Evolutionary conservation across 2,888 invertebrate genomes (phyloP).

Genomic region (Ichneumoninae sp.): DNA sequence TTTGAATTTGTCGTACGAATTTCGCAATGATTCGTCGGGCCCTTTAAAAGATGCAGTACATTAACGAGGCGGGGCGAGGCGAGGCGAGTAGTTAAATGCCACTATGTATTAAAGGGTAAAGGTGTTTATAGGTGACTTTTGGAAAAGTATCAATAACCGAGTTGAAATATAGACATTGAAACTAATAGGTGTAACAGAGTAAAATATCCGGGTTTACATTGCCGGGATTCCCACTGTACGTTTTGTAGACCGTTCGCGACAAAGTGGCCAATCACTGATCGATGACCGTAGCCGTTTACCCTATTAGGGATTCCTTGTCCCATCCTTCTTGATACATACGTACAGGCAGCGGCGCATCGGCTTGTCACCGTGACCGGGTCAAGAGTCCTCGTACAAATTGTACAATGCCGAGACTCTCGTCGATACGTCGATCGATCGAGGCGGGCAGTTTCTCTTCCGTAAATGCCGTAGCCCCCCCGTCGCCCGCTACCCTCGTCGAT

Average conservation of each 20-base stretch:
- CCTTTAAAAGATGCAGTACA: too few relatives aligned
- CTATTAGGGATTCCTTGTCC: conserved; percentile 23
- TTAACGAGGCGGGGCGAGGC: too few relatives aligned
- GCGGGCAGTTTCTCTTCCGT: conserved; percentile 61
- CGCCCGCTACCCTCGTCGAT: conserved; percentile 46
- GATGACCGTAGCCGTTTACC: conserved; percentile 15
- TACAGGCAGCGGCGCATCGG: conserved; percentile 21
- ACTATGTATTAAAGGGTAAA: not conserved
- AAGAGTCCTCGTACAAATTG: conserved; percentile 47
- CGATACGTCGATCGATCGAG: conserved; percentile 52
- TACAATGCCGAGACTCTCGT: conserved; percentile 42
- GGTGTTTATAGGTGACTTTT: too few relatives aligned
- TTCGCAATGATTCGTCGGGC: too few relatives aligned
- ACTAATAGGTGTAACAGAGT: not conserved
- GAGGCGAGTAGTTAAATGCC: not conserved
- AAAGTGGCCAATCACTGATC: conserved; percentile 8
- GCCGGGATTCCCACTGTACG: not conserved
- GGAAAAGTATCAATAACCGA: too few relatives aligned
- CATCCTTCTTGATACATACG: conserved; percentile 15
- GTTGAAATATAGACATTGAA: too few relatives aligned
- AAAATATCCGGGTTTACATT: not conserved
- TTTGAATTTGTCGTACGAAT: not conserved
- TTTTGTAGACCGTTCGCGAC: not conserved
- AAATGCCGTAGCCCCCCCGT: conserved; percentile 27
- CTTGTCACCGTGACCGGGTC: conserved; percentile 56